Evolutionary conservation across 2,888 invertebrate genomes (phyloP).

Genomic region (Protonemura montana): DNA sequence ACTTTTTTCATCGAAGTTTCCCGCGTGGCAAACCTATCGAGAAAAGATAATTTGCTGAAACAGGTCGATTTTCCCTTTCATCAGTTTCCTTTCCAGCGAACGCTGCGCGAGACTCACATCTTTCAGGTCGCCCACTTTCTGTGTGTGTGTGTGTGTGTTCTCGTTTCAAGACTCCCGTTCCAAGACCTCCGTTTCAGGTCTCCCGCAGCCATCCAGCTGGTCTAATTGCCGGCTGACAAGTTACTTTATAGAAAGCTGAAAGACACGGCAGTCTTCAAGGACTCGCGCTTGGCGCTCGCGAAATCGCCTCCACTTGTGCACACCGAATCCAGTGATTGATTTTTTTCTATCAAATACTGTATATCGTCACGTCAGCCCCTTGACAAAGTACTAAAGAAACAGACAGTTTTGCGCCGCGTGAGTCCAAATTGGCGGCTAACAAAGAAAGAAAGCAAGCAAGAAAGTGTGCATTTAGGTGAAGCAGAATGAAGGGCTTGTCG

Average conservation of each 20-base stretch:
- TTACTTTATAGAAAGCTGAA: neutral
- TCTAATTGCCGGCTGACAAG: neutral
- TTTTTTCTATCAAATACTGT: neutral
- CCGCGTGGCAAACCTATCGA: neutral
- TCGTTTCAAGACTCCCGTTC: too few species aligned
- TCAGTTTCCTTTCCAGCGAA: neutral
- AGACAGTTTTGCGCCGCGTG: neutral
- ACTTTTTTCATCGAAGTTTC: neutral
- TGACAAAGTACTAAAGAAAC: neutral
- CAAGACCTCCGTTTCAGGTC: too few species aligned
- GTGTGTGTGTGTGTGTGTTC: too few species aligned
- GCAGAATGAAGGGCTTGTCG: too few species aligned
- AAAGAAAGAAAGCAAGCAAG: neutral
- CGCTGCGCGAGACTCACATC: too few species aligned
- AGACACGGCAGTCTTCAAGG: neutral
- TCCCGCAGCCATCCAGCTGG: neutral
- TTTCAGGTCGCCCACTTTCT: too few species aligned
- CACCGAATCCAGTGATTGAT: neutral
- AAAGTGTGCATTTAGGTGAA: neutral
- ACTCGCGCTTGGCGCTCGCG: too few species aligned
- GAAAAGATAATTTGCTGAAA: constrained; percentile 29
- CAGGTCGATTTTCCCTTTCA: constrained; percentile 26
- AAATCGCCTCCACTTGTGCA: neutral
- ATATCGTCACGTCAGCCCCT: neutral
- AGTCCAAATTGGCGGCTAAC: neutral